phyloP scores from a whole-genome alignment of 2,888 invertebrate species.

The Drosophila neotestacea region DNA sequence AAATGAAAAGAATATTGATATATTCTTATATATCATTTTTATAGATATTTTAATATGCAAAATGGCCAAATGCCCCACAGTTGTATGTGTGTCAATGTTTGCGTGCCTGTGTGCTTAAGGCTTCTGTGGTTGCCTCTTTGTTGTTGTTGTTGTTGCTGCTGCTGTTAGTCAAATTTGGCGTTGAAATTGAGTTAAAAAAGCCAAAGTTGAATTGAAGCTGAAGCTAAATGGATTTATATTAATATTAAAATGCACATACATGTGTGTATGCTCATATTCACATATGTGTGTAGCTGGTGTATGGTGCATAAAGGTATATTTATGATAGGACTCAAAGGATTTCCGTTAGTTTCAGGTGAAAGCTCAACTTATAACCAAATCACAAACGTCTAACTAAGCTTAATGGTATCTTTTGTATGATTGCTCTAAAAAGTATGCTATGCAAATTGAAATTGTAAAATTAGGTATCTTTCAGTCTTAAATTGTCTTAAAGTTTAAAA shows the following conservation, averaged over 20 bases:
- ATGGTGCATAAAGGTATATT: not conserved
- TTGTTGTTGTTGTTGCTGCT: not conserved
- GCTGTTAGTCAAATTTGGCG: slow-evolving; percentile 7
- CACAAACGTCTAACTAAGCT: not conserved
- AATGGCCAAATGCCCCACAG: too few relatives aligned
- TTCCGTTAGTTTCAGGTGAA: slow-evolving; percentile 2
- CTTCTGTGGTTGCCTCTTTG: not conserved
- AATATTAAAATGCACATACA: not conserved
- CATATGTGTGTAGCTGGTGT: not conserved
- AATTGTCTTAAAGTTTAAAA: too few relatives aligned
- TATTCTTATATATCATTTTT: too few relatives aligned
- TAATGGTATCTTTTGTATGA: not conserved
- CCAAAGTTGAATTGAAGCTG: slow-evolving; percentile 27
- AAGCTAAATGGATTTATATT: slow-evolving; percentile 26
- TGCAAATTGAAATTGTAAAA: not conserved
- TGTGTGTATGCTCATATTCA: not conserved
- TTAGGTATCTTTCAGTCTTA: too few relatives aligned
- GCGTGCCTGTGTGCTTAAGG: not conserved
- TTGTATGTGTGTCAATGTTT: not conserved
- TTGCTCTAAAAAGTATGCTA: slow-evolving; percentile 13
- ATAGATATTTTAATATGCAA: too few relatives aligned
- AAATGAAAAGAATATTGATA: too few relatives aligned
- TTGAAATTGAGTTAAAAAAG: slow-evolving; percentile 47
- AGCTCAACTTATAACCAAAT: not conserved
- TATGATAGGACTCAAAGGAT: not conserved